A percentile compares a stretch with the other conserved stretches of the same genome.
Conservation (phyloP, 2,888 invertebrate species). For the Neocrepidodera transversa region DNA sequence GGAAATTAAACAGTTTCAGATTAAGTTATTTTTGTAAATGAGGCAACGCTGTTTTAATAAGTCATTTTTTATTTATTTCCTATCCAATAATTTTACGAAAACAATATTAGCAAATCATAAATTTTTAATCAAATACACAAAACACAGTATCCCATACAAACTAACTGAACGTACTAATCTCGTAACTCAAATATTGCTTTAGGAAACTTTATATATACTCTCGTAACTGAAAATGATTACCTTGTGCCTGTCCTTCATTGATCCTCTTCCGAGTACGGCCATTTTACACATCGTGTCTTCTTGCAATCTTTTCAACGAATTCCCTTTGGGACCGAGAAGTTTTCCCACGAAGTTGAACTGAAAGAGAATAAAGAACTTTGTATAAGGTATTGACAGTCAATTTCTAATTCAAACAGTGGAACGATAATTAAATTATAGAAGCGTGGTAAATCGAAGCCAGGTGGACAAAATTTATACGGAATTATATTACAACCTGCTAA, state of each 20-base stretch:
- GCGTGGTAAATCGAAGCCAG: too few species aligned
- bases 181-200: constrained; percentile 1
- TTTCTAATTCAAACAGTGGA: not conserved
- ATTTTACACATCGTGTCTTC: constrained; percentile 96
- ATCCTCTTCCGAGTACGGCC: constrained; percentile 91
- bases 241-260: constrained; percentile 93
- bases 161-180: too few species aligned
- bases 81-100: too few species aligned
- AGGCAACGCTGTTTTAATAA: too few species aligned
- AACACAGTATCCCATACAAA: too few species aligned
- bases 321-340: constrained; percentile 91
- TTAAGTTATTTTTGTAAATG: too few species aligned
- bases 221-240: constrained; percentile 26
- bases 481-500: too few species aligned
- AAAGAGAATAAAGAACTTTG: constrained; percentile 43
- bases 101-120: too few species aligned
- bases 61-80: too few species aligned
- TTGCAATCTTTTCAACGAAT: constrained; percentile 88
- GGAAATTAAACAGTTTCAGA: too few species aligned
- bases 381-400: constrained; percentile 9
- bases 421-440: not conserved
- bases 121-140: too few species aligned
- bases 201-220: not conserved
- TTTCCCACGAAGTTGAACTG: constrained; percentile 97
- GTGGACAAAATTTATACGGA: too few species aligned